phyloP scores from a whole-genome alignment of 2,113 vertebrate species.

The Sitta europaea region DNA sequence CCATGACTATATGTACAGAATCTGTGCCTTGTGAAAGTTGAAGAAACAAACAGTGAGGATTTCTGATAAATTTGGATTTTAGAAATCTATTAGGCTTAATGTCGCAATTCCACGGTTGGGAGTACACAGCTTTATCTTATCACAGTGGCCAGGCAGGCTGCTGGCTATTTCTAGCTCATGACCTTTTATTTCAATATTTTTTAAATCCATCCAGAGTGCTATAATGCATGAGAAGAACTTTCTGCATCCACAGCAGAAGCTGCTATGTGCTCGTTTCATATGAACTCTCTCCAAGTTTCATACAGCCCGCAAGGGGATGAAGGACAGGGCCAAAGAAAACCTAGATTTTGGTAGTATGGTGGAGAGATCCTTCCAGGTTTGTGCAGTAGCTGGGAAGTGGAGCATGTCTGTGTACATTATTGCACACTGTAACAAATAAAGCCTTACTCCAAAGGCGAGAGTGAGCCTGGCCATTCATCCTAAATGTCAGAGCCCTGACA shows the following conservation, averaged over 20 bases:
- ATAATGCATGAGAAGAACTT: background rate
- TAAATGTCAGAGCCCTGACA: background rate
- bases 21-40: background rate
- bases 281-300: background rate
- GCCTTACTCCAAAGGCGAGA: background rate
- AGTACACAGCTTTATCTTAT: conserved; percentile 50
- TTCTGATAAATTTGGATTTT: conserved; percentile 37
- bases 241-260: background rate
- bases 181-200: conserved; percentile 54
- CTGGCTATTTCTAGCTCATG: conserved; percentile 10
- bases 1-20: background rate
- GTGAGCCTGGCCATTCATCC: background rate
- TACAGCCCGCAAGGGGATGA: background rate
- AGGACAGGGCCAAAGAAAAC: background rate
- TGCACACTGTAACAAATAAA: background rate
- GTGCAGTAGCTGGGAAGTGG: background rate
- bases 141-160: background rate
- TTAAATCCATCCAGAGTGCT: background rate
- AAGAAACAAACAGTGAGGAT: conserved; percentile 28
- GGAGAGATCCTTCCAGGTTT: background rate
- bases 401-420: background rate
- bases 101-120: background rate
- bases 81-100: conserved; percentile 37
- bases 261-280: background rate
- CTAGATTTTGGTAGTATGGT: background rate